Conservation (phyloP, 2,797 vertebrate genomes). For the Silurus aristotelis region DNA sequence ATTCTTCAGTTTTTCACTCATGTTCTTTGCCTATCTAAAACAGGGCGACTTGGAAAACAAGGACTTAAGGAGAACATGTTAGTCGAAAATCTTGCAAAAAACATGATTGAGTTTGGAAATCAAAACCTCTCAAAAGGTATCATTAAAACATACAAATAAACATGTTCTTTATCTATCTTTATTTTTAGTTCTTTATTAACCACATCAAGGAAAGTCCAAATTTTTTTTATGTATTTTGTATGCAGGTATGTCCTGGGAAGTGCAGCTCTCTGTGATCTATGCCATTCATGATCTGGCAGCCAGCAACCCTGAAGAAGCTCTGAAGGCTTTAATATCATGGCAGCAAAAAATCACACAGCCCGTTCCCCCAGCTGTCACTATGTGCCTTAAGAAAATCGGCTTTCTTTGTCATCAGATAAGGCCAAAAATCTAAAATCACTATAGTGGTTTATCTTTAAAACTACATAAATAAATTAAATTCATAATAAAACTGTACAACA, state of each 20-base stretch:
- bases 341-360: conserved; percentile 64
- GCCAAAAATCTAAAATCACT: conserved; percentile 17
- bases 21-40: conserved; percentile 38
- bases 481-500: too few species aligned
- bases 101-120: conserved; percentile 85
- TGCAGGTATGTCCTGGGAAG: conserved; percentile 85
- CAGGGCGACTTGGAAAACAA: conserved; percentile 85
- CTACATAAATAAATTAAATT: too few species aligned
- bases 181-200: too few species aligned
- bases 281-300: conserved; percentile 87
- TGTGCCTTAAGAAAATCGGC: conserved; percentile 79
- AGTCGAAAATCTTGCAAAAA: conserved; percentile 81
- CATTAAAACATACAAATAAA: too few species aligned
- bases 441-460: too few species aligned
- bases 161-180: too few species aligned
- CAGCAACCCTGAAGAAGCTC: conserved; percentile 80
- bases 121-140: conserved; percentile 83
- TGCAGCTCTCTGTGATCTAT: conserved; percentile 89
- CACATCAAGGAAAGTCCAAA: too few species aligned
- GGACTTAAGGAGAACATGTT: conserved; percentile 86
- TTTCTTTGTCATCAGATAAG: conserved; percentile 71
- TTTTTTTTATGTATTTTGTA: too few species aligned
- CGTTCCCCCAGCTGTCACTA: conserved; percentile 79
- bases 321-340: conserved; percentile 81
- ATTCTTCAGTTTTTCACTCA: background rate